These are phyloP conservation scores for Microdon myrmicae DNA, from an alignment of 2,888 invertebrate genomes.

Conservation along the genomic window DNA sequence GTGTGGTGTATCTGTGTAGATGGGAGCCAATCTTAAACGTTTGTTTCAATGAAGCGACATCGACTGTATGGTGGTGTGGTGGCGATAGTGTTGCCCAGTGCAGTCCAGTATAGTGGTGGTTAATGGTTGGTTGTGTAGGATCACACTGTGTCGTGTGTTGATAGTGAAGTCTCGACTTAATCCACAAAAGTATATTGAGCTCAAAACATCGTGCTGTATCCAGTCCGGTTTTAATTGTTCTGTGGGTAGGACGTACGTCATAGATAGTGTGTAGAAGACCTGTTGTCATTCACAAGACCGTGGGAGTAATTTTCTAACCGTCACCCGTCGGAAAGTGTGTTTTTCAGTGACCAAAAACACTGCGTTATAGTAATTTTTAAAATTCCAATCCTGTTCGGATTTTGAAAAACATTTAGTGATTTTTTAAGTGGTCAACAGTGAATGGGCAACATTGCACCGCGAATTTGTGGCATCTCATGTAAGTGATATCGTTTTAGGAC, in stretches of 20 bases:
- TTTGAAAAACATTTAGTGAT: too few relatives aligned
- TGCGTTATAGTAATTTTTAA: too few relatives aligned
- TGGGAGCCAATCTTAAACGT: conserved; percentile 35
- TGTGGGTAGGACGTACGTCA: conserved; percentile 23
- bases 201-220: conserved; percentile 50
- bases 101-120: not conserved
- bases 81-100: conserved; percentile 17
- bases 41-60: conserved; percentile 10
- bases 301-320: too few relatives aligned
- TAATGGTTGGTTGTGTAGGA: conserved; percentile 19
- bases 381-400: too few relatives aligned
- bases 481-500: too few relatives aligned
- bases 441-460: too few relatives aligned
- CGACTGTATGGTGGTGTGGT: not conserved
- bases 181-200: conserved; percentile 39
- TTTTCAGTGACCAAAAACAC: too few relatives aligned
- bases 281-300: too few relatives aligned
- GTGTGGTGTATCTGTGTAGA: too few relatives aligned
- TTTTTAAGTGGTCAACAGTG: too few relatives aligned
- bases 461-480: too few relatives aligned
- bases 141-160: conserved; percentile 5
- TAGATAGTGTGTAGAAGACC: not conserved
- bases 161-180: conserved; percentile 28
- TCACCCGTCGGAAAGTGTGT: too few relatives aligned
- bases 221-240: conserved; percentile 51